A percentile compares a stretch with the other conserved stretches of the same genome.
phyloP scores from a whole-genome alignment of 2,888 invertebrate species.

The Epistrophe grossulariae region DNA sequence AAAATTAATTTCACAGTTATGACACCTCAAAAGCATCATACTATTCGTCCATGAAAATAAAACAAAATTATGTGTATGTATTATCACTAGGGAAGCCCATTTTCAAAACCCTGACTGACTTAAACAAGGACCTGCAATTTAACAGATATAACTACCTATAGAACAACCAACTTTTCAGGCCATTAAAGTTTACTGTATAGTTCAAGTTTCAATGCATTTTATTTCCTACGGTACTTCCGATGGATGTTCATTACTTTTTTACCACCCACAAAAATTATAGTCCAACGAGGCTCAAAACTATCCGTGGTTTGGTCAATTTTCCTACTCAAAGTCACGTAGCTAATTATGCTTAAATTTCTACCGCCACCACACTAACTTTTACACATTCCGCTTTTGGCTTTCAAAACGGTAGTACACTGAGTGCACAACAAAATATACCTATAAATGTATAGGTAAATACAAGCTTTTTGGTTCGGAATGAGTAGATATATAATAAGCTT shows the following conservation, averaged over 20 bases:
- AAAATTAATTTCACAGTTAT: too few species aligned
- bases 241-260: not conserved
- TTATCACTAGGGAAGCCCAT: not conserved
- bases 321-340: not conserved
- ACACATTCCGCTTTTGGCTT: not conserved
- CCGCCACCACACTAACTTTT: not conserved
- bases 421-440: not conserved
- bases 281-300: not conserved
- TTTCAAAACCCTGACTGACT: not conserved
- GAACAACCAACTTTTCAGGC: not conserved
- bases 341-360: constrained; percentile 28
- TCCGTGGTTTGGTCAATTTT: not conserved
- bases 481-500: not conserved
- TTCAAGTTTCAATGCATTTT: not conserved
- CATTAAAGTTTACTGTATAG: not conserved
- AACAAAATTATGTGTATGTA: too few species aligned
- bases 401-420: not conserved
- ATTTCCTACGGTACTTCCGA: not conserved
- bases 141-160: not conserved
- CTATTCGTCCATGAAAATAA: not conserved
- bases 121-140: not conserved
- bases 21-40: not conserved
- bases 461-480: not conserved
- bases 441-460: not conserved
- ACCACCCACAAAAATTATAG: not conserved